Percentiles rank a stretch among this genome's conserved stretches.
Evolutionary conservation across 2,888 invertebrate genomes (phyloP).

Genomic region (Acrobasis repandana): DNA sequence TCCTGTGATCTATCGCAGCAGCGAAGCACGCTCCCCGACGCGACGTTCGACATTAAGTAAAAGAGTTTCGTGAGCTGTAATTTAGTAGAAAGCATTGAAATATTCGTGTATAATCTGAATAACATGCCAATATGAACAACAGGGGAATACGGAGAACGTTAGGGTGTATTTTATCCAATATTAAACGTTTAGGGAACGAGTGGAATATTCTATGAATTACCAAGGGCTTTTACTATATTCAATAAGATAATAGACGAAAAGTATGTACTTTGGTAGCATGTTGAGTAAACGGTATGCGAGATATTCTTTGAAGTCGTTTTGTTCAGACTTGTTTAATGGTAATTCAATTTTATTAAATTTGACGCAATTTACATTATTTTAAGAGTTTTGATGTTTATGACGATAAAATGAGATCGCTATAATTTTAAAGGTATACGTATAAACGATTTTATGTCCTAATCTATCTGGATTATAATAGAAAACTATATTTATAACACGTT

Average conservation of each 20-base stretch:
- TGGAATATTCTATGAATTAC: constrained; percentile 78
- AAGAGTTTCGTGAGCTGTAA: constrained; percentile 79
- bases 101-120: constrained; percentile 83
- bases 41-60: constrained; percentile 69
- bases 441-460: no score
- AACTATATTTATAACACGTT: no score
- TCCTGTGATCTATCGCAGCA: constrained; percentile 43
- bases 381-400: no score
- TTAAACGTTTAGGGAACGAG: constrained; percentile 77
- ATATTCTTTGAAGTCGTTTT: constrained; percentile 17
- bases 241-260: constrained; percentile 67
- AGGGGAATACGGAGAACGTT: constrained; percentile 74
- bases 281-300: constrained; percentile 23
- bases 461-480: no score
- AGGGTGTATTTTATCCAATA: constrained; percentile 81
- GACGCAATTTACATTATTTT: neutral
- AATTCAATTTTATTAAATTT: neutral
- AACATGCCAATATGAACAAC: constrained; percentile 83
- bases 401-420: no score
- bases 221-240: constrained; percentile 71
- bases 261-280: constrained; percentile 42
- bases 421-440: no score
- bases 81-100: constrained; percentile 83
- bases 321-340: constrained; percentile 7
- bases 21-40: constrained; percentile 46